Conservation (phyloP, 2,888 invertebrate genomes). For the Ceriagrion tenellum region DNA sequence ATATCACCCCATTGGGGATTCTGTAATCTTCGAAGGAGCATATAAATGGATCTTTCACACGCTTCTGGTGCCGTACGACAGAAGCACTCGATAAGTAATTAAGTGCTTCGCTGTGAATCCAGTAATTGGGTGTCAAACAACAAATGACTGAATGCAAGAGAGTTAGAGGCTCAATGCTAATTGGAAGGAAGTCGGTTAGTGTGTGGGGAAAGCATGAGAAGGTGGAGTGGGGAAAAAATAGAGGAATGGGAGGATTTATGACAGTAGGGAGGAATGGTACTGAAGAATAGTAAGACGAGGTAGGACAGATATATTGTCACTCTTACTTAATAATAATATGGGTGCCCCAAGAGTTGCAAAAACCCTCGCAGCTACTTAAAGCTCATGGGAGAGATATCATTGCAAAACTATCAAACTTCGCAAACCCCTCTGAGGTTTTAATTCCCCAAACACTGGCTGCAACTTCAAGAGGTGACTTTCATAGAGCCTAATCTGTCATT, state of each 20-base stretch:
- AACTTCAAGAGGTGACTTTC: too few relatives aligned
- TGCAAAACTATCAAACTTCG: too few relatives aligned
- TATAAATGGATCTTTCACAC: not conserved
- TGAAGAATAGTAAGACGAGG: too few relatives aligned
- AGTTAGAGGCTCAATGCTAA: not conserved
- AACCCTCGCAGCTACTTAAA: too few relatives aligned
- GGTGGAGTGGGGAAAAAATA: not conserved
- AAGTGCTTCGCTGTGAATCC: not conserved
- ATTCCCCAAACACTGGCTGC: too few relatives aligned
- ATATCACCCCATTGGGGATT: not conserved
- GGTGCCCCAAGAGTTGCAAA: too few relatives aligned
- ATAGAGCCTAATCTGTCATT: too few relatives aligned
- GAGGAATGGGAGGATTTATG: not conserved
- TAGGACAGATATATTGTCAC: too few relatives aligned
- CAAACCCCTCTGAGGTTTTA: too few relatives aligned
- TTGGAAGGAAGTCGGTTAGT: not conserved
- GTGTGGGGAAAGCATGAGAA: not conserved
- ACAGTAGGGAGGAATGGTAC: not conserved
- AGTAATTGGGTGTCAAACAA: conserved; percentile 27
- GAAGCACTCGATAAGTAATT: conserved; percentile 3
- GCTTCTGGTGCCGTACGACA: not conserved
- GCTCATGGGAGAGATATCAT: too few relatives aligned
- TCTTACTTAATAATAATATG: too few relatives aligned
- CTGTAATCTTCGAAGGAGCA: not conserved
- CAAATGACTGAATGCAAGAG: not conserved